Percentiles rank a stretch among this genome's conserved stretches.
Evolutionary conservation across 1,140 invertebrate species (phyloP).

Genomic region (Drosophila nannoptera): DNA sequence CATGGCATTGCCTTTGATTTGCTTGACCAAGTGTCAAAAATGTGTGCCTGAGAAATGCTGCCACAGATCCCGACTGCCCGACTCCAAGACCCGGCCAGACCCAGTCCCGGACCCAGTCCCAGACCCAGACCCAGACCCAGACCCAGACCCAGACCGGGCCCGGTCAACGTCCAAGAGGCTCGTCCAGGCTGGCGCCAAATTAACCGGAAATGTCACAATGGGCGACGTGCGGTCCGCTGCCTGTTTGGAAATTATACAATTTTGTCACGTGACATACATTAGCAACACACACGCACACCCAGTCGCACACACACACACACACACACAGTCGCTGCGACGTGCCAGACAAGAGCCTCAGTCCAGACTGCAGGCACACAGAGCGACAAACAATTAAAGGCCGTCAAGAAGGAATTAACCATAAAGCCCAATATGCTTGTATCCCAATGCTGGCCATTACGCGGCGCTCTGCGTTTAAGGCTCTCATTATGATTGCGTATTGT

Average conservation of each 20-base stretch:
- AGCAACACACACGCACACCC: slow-evolving; percentile 52
- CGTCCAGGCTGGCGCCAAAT: slow-evolving; percentile 74
- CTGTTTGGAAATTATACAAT: slow-evolving; percentile 76
- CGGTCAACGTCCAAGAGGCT: slow-evolving; percentile 22
- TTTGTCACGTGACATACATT: slow-evolving; percentile 77
- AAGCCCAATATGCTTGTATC: slow-evolving; percentile 4
- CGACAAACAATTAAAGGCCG: slow-evolving; percentile 69
- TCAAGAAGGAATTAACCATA: slow-evolving; percentile 46
- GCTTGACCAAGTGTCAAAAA: slow-evolving; percentile 74
- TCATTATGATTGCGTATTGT: no score
- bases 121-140: no score
- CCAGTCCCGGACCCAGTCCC: background rate
- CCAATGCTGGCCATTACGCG: background rate
- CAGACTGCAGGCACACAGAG: slow-evolving; percentile 37
- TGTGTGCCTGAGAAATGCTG: slow-evolving; percentile 24
- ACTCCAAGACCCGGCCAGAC: background rate
- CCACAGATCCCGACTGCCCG: slow-evolving; percentile 1
- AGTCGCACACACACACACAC: slow-evolving; percentile 39
- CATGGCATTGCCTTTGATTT: slow-evolving; percentile 48
- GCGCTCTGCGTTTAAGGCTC: background rate
- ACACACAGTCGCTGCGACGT: slow-evolving; percentile 45
- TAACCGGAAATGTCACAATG: slow-evolving; percentile 77
- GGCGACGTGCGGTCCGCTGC: slow-evolving; percentile 73
- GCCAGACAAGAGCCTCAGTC: slow-evolving; percentile 53
- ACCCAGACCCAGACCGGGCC: background rate